Evolutionary conservation across 2,113 vertebrate genomes (phyloP).

Genomic region (Stercorarius parasiticus): DNA sequence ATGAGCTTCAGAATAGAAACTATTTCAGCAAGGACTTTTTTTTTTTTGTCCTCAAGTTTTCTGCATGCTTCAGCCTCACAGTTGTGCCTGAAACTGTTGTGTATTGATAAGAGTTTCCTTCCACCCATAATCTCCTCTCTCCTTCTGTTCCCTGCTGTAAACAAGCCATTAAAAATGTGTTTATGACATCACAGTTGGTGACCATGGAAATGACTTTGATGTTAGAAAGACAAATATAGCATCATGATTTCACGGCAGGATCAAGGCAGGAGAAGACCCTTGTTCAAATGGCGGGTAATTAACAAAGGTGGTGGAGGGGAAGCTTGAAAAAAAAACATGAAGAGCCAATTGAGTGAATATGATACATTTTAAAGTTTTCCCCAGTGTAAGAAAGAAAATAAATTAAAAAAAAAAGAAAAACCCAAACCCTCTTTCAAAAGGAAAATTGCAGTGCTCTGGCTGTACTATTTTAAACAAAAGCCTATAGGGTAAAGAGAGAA

Average conservation of each 20-base stretch:
- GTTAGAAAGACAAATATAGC: constrained; percentile 64
- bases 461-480: constrained; percentile 12
- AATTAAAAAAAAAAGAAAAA: background rate
- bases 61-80: background rate
- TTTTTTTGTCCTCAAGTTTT: background rate
- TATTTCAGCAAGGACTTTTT: background rate
- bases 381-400: background rate
- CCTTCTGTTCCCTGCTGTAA: constrained; percentile 64
- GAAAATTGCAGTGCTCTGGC: background rate
- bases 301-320: constrained; percentile 39
- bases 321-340: background rate
- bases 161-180: constrained; percentile 66
- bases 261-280: constrained; percentile 53
- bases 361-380: constrained; percentile 18
- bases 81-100: constrained; percentile 48
- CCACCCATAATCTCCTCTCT: constrained; percentile 46
- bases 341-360: background rate
- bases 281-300: constrained; percentile 40
- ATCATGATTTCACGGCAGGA: constrained; percentile 48
- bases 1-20: background rate
- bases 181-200: constrained; percentile 71
- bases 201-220: constrained; percentile 69
- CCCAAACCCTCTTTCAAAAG: background rate
- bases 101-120: constrained; percentile 55
- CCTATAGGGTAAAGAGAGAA: background rate